These are phyloP conservation scores for Ericerus pela DNA, from an alignment of 1,140 invertebrate species.

Conservation along the genomic window DNA sequence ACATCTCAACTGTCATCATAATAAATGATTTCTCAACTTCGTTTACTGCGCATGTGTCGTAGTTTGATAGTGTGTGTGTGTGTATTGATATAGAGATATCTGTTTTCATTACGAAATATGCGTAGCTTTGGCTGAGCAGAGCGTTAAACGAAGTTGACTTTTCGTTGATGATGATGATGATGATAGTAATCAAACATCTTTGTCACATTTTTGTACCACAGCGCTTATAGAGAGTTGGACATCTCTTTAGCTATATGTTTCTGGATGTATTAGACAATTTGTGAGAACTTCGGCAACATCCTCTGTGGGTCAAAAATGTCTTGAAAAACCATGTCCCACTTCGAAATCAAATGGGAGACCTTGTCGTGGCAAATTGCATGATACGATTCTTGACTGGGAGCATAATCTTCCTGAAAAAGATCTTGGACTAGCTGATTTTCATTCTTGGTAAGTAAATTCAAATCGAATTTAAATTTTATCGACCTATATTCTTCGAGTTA, in stretches of 20 bases:
- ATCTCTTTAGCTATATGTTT: not conserved
- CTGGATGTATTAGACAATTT: conserved; percentile 36
- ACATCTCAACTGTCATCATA: too few species aligned
- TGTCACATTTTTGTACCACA: too few species aligned
- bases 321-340: conserved; percentile 57
- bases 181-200: too few species aligned
- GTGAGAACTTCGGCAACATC: conserved; percentile 59
- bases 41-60: too few species aligned
- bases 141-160: too few species aligned
- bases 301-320: conserved; percentile 80
- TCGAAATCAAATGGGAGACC: conserved; percentile 42
- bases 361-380: conserved; percentile 72
- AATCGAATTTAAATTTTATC: conserved; percentile 54
- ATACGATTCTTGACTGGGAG: conserved; percentile 98
- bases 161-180: too few species aligned
- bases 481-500: not conserved
- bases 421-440: conserved; percentile 65
- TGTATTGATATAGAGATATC: too few species aligned
- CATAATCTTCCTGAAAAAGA: conserved; percentile 83
- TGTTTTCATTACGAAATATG: too few species aligned
- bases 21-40: too few species aligned
- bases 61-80: too few species aligned
- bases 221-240: too few species aligned
- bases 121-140: too few species aligned
- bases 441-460: conserved; percentile 73